Evolutionary conservation across 2,888 invertebrate genomes (phyloP), one percentile per base, ranked within the genome.

Genomic region (Selenia dentaria): DNA sequence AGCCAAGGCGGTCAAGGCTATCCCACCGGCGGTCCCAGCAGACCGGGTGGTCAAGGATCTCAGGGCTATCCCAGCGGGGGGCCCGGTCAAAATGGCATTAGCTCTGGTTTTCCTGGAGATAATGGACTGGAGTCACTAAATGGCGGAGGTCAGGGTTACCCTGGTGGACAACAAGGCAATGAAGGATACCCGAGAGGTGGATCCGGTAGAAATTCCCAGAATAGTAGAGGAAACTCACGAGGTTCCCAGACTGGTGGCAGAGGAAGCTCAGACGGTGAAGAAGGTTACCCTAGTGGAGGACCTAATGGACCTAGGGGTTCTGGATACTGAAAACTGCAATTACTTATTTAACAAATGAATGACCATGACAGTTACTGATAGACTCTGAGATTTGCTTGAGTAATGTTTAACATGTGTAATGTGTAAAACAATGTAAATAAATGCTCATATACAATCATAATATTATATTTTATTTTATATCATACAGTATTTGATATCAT

Each of bases 271-370:
- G 37, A 32, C 24, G 74, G 68, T 3, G 68, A 72, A 11, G 75
- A 83, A 13, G 88, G 88, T 0, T 88, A 88, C 44, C 83, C 88
- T 0, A 83, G 82, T 14, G 88, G 89, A 27, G 83, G 81, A 6
- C 90, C 90, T 0, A 73, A 63, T 36, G 90, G 89, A 1, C 79
- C 70, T 1, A 69, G 83, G 38, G 90, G 90, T n/a, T 82, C 88
- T 2, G 90, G 90, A 39, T 90, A 81, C 58, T 90, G 56, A 79
- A 27, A 37, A 18, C 22, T n/a, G 8, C 22, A 1, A 22, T 22
- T 6, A 6, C 20, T 2, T 8, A 16, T 8, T 22, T 22, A 22
- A 18, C n/a, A 31, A 43, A 36, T 5, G 28, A 33, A 11, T 24
- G 27, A 29, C 32, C 12, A 28, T 12, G 33, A 18, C 20, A 8